Base-by-base conservation (phyloP, 1,140 invertebrate genomes). In the Melipona quadrifasciata region DNA sequence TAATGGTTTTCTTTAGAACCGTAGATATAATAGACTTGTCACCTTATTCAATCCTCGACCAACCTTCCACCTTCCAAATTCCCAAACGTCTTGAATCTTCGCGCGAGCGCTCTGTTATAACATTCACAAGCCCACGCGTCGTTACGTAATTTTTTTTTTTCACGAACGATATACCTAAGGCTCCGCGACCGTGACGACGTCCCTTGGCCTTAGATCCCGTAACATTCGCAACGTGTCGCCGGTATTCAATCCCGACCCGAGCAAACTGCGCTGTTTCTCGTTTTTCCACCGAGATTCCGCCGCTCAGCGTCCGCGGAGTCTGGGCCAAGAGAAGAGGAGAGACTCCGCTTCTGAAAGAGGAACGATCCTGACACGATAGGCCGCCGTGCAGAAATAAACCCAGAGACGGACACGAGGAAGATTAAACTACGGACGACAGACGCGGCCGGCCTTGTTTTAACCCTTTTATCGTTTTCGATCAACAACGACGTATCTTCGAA, bases 201-300 rank as follows among this genome's bases (percentile, higher is more conserved):
- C 16, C 17, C 16, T 39, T 21, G 51, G 2, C 55, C 51, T 16
- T 27, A 65, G 27, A 67, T 82, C 80, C 61, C 73, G 27, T 67
- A 47, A 55, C 51, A 53, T 16, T 64, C 24, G 72, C 47, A 65
- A 72, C 77, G 55, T 55, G 75, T 34, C 76, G 76, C 39, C 19
- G 83, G 78, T 74, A 84, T 84, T 74, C 78, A 31, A 80, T 68
- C 58, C 53, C 70, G 77, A 80, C 55, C 67, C 77, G 51, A 67
- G 58, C 57, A 17, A 65, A 8, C 27, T 16, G 64, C 51, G 17
- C 16, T 17, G 39, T 17, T 64, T n/a, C 24, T 55, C 61, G 11
- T 61, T 80, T 74, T 67, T 27, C 4, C 8, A 17, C n/a, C n/a
- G 51, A 73, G 61, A 84, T 84, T 84, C 83, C 78, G 83, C 39